Evolutionary conservation across 2,797 vertebrate genomes (phyloP), one percentile per base, ranked within the genome.

Genomic region (Coregonus sp.): DNA sequence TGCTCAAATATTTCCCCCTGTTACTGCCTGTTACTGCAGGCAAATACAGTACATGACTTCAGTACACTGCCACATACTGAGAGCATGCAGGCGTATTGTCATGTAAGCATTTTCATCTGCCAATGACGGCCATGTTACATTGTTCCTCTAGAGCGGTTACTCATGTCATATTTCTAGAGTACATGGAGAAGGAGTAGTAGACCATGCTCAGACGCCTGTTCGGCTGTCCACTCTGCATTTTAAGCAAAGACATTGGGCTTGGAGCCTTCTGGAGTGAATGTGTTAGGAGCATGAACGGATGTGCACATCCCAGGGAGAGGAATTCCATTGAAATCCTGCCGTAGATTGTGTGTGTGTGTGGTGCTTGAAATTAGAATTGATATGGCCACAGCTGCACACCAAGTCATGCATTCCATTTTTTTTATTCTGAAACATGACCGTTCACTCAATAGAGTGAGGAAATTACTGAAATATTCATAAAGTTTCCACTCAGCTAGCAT

Each of bases 1-100:
- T 86, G 84, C 92, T 92, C 91, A 90, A 93, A 92, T 90, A 92
- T 92, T 92, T 93, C 90, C 92, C 91, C 61, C 87, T 90, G 92
- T 91, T 93, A 90, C 87, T 88, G 82, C 90, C 86, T 65, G 72
- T 90, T 93, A 92, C 89, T 90, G 91, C 92, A 91, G 90, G 90
- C 90, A 91, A 89, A 89, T 90, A 90, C 88, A 82, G 69, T 78
- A 87, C 87, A 87, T 89, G 87, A 86, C 85, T 90, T 85, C 85
- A 86, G 84, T 89, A 86, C 87, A 86, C 86, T 80, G 87, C 89
- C 84, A 35, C 33, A 37, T 68, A 68, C 66, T 37, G 18, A 88
- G 89, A 85, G 84, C 73, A 52, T 76, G 20, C 77, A 83, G 78
- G 85, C 85, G 84, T 70, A 51, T 86, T 81, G 91, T 89, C 85